Base-by-base conservation (phyloP, 2,888 invertebrate genomes). In the Orchesella flavescens region DNA sequence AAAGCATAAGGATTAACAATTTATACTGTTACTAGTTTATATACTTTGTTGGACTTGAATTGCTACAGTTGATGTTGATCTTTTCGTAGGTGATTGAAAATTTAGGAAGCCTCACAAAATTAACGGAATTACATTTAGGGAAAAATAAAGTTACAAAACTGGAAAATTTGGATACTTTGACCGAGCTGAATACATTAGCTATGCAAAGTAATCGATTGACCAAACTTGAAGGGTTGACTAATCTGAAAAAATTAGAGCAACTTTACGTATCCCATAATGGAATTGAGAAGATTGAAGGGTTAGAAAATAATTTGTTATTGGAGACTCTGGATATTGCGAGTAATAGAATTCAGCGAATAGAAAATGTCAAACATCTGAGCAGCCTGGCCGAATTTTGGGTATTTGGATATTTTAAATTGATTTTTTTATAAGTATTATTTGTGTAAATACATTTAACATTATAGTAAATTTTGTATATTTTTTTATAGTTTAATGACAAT, bases 371-470 rank as follows among this genome's bases (percentile, higher is more conserved):
- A 13, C 94, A 95, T 90, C 92, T 99, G 89, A 90, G 88, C 1
- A 91, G 94, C n/a, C 91, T 99, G 86, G 94, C 96, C 89, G 99
- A 99, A 90, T 93, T 99, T 89, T 99, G 99, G 99, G 97, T 97
- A 91, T 7, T 34, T n/a, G n/a, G 92, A 92, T 89, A 59, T 23
- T n/a, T 34, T 34, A 34, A 34, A 34, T 4, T 34, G 7, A 34
- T 34, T 34, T 4, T 34, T 34, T 34, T 34, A n/a, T 69, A 44
- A 34, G 10, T 15, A 3, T 4, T 7, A 34, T 34, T 34, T 55
- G 44, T 69, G 49, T 12, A 23, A 69, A 44, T 71, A 43, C 23
- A 55, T 49, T 34, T 24, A 81, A 23, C n/a, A n/a, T n/a, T n/a
- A n/a, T 74, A 53, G 68, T 53, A 15, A 71, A 78, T 68, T n/a